Percentiles rank a stretch among this genome's conserved stretches.
phyloP scores from a whole-genome alignment of 2,888 invertebrate genomes.

The Sceliomorpha sp. region DNA sequence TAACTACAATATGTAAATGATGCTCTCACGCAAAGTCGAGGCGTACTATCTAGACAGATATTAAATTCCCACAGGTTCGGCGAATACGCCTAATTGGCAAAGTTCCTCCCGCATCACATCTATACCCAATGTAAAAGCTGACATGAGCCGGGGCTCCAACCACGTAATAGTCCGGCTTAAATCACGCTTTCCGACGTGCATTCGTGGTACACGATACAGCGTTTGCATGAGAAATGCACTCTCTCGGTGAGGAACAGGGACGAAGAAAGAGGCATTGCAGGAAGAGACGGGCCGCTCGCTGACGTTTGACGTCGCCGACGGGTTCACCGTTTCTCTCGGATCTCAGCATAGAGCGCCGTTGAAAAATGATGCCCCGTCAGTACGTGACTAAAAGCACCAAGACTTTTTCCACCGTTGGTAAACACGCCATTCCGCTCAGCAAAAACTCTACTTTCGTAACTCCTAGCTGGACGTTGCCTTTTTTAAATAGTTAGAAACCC shows the following conservation, averaged over 20 bases:
- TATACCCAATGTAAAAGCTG: constrained; percentile 2
- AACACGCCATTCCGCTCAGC: constrained; percentile 61
- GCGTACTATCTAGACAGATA: not conserved
- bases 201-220: not conserved
- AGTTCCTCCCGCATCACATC: constrained; percentile 1
- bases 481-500: constrained; percentile 11
- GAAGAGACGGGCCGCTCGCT: constrained; percentile 49
- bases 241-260: constrained; percentile 54
- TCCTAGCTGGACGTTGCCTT: constrained; percentile 19
- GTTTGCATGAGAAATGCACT: constrained; percentile 39
- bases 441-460: constrained; percentile 51
- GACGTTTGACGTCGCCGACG: constrained; percentile 59
- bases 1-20: no score
- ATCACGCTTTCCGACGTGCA: constrained; percentile 8
- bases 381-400: constrained; percentile 71
- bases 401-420: constrained; percentile 67
- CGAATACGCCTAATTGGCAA: constrained; percentile 12
- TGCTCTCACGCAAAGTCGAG: no score
- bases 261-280: constrained; percentile 78
- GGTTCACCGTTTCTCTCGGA: constrained; percentile 38
- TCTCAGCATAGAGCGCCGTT: constrained; percentile 62
- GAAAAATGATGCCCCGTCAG: constrained; percentile 76
- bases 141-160: constrained; percentile 10
- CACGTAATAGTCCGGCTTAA: constrained; percentile 22
- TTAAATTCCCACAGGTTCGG: constrained; percentile 9